A percentile compares a stretch with the other conserved stretches of the same genome.
Conservation (phyloP, 2,797 vertebrate genomes). For the Chelonia mydas region DNA sequence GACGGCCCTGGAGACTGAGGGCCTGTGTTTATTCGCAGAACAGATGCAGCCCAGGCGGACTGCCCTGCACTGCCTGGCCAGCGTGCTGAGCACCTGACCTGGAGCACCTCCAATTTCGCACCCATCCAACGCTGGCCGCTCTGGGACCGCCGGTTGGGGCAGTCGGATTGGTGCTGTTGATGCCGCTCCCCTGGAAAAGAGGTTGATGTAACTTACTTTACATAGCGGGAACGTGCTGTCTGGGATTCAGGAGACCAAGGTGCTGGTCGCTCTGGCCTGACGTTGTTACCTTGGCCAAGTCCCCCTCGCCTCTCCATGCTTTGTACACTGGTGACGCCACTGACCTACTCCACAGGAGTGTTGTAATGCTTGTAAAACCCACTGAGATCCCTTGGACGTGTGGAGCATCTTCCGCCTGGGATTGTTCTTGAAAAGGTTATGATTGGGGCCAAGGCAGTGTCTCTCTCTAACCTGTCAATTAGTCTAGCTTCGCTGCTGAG, state of each 20-base stretch:
- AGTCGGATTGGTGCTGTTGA: background rate
- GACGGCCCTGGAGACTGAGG: background rate
- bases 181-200: background rate
- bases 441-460: background rate
- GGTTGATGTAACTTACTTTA: background rate
- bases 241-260: background rate
- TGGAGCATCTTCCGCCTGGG: background rate
- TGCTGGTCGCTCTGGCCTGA: background rate
- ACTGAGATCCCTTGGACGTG: background rate
- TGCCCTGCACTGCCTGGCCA: background rate
- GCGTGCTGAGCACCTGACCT: background rate
- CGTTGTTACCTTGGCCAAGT: background rate
- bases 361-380: background rate
- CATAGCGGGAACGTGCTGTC: background rate
- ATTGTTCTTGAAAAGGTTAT: background rate
- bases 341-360: no score
- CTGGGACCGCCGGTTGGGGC: background rate
- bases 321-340: background rate
- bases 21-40: background rate
- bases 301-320: background rate
- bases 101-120: background rate
- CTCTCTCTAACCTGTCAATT: background rate
- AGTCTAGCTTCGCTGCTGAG: background rate
- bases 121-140: background rate
- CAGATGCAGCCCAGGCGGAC: background rate